A percentile compares a stretch with the other conserved stretches of the same genome.
phyloP scores from a whole-genome alignment of 1,140 invertebrate genomes.

The Anthonomus grandis region DNA sequence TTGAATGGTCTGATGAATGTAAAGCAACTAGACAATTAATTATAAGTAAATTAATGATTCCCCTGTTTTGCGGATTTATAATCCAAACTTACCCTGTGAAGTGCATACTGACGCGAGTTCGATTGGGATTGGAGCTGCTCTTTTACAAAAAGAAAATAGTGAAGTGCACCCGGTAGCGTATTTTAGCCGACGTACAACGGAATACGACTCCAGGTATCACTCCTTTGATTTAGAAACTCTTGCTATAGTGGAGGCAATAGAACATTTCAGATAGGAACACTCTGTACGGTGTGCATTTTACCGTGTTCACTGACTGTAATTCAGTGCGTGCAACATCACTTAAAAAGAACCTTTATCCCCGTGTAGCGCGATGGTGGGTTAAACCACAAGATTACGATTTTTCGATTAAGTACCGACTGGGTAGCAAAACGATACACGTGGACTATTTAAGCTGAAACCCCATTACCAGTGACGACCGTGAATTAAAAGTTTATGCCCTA shows the following conservation, averaged over 20 bases:
- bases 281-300: constrained; percentile 41
- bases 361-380: constrained; percentile 42
- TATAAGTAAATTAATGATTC: no score
- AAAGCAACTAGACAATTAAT: no score
- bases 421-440: constrained; percentile 26
- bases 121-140: no score
- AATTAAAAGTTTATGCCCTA: no score
- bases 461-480: no score
- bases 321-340: constrained; percentile 23
- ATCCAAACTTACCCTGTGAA: no score
- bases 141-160: constrained; percentile 38
- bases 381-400: neutral
- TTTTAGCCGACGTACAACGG: constrained; percentile 36
- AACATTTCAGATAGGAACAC: constrained; percentile 48
- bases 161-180: constrained; percentile 32
- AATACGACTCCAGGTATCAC: constrained; percentile 23
- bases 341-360: constrained; percentile 38
- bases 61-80: no score
- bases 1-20: no score
- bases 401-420: constrained; percentile 14
- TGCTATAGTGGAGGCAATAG: constrained; percentile 29
- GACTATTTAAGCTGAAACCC: constrained; percentile 21
- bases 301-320: constrained; percentile 44
- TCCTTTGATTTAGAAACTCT: constrained; percentile 33
- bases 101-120: no score